Evolutionary conservation across 1,140 invertebrate genomes (phyloP), one percentile per base, ranked within the genome.

Genomic region (Eupristina koningsbergeri): DNA sequence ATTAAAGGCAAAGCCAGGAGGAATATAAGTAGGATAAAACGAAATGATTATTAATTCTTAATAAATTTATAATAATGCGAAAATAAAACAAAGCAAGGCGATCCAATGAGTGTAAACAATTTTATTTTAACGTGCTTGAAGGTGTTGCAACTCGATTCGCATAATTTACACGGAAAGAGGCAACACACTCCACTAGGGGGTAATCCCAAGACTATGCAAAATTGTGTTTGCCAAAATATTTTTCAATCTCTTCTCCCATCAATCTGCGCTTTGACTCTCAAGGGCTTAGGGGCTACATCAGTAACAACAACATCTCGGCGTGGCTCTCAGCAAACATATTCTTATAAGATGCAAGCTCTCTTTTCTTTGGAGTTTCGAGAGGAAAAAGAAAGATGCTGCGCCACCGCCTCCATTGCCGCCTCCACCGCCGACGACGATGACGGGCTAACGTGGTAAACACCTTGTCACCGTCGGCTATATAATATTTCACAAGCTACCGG

Each of bases 381-480:
- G 0, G 34, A 41, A 29, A 8, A 58, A 53, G 47, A 34, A 19
- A 64, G 58, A 34, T 50, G 47, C 17, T 17, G 47, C 5, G 77
- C 17, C 3, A 39, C 15, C 1, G 58, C 19, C n/a, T n/a, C n/a
- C n/a, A n/a, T n/a, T 31, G 50, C 13, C 41, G 34, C 19, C 26
- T 34, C 67, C 22, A 36, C 41, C n/a, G n/a, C 31, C 22, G 64
- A 9, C 31, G 47, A 74, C 76, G 82, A 47, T 80, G 82, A 80
- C 76, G 77, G 61, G 83, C 69, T 58, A 80, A 80, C 83, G 83
- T 63, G 83, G 83, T 84, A 84, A 84, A 84, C 83, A 84, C 77
- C 83, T 84, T 80, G 83, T 84, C 83, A 84, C 83, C 83, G 64
- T 64, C 71, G 77, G 77, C 83, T 39, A 67, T 84, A 64, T 67